Base-by-base conservation (phyloP, 2,888 invertebrate species). In the Gerris lacustris region DNA sequence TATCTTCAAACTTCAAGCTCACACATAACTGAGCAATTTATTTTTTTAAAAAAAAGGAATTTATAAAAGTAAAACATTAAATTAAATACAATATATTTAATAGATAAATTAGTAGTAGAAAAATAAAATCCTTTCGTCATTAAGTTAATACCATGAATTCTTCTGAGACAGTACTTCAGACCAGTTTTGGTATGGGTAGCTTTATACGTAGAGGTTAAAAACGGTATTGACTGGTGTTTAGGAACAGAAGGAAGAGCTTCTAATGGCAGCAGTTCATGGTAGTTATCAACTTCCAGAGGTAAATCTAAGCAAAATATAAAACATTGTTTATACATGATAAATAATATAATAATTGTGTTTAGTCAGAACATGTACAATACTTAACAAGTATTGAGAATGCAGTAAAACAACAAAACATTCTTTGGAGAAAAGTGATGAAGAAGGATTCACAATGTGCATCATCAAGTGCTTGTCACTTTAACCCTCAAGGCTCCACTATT, bases 251-350 rank as follows among this genome's bases (percentile, higher is more conserved):
- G 83, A 69, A 84, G 81, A 18, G 86, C 84, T 82, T 97, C 96
- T 72, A 97, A 80, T 0, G 96, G 95, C 76, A 88, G 88, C 76
- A 97, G 81, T 75, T 93, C 91, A 75, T 92, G 88, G 81, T 95
- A 97, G 81, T 91, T 91, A 79, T 96, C 96, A 73, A 97, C 90
- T 80, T 91, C 91, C 75, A 86, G 84, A 0, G 96, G 97, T 76
- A 96, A 81, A 78, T 92, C 92, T 86, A 82, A 75, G 80, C 80
- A 74, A 77, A 77, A 72, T 63, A 68, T 63, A 71, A 73, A 66
- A 71, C 55, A 67, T 2, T 47, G 31, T 31, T 31, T 31, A 31
- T 31, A 31, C 31, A 31, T 31, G 31, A 31, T 31, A 31, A n/a
- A 69, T 9, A n/a, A 67, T 67, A 67, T 44, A 66, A 66, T 44